Percentiles rank a stretch among this genome's conserved stretches.
These are phyloP conservation scores for Diplosoma virens DNA, from an alignment of 23 tunicate genomes.

Conservation along the genomic window DNA sequence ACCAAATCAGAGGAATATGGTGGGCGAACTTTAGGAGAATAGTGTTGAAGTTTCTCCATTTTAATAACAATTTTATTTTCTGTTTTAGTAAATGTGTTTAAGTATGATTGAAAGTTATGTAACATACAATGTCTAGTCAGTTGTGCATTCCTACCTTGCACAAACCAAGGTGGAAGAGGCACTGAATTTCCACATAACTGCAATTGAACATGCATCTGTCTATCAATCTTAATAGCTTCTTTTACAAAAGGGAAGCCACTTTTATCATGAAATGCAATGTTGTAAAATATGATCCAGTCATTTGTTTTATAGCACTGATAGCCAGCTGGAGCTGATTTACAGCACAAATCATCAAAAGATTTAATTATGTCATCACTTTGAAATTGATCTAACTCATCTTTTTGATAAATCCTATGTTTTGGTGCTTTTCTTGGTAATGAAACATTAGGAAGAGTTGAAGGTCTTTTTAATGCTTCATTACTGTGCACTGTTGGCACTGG, in stretches of 20 bases:
- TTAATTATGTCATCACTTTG: neutral
- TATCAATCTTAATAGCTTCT: slow-evolving; percentile 18
- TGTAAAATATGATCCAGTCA: neutral
- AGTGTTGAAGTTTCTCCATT: neutral
- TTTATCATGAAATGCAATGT: neutral
- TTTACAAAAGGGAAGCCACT: neutral
- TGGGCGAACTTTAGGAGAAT: neutral
- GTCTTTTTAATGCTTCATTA: no score
- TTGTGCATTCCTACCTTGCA: neutral
- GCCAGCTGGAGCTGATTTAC: neutral
- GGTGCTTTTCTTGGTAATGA: slow-evolving; percentile 24
- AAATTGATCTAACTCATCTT: neutral
- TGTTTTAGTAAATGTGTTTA: neutral
- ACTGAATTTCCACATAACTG: neutral
- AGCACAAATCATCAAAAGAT: neutral
- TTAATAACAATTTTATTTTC: neutral
- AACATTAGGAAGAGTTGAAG: no score
- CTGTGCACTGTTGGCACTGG: no score
- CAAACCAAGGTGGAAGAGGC: neutral
- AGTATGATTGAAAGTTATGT: neutral
- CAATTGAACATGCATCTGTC: neutral
- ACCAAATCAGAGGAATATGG: neutral
- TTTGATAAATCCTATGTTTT: neutral
- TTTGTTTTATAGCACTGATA: neutral
- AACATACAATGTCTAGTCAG: neutral